These are phyloP conservation scores for Conger conger DNA, from an alignment of 2,113 vertebrate genomes.

Conservation along the genomic window DNA sequence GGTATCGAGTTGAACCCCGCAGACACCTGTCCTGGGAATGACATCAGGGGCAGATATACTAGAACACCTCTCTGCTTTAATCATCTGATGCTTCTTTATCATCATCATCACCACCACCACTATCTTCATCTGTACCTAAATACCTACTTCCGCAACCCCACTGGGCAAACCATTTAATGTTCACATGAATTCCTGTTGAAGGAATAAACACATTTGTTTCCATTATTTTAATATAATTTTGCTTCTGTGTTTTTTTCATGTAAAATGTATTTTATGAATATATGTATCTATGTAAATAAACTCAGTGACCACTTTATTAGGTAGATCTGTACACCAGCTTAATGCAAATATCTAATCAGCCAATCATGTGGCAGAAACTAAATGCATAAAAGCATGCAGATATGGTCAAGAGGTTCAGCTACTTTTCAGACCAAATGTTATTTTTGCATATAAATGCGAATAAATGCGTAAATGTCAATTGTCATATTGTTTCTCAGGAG, in stretches of 20 bases:
- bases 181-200: background rate
- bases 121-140: background rate
- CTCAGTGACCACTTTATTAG: no score
- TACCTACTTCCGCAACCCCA: background rate
- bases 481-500: no score
- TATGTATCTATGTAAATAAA: no score
- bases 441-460: no score
- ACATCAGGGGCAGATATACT: background rate
- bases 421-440: no score
- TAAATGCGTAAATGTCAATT: no score
- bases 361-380: no score
- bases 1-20: slow-evolving; percentile 21
- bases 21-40: slow-evolving; percentile 33
- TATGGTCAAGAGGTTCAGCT: no score
- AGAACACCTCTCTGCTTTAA: slow-evolving; percentile 6
- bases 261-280: no score
- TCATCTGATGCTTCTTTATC: background rate
- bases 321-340: no score
- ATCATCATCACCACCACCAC: background rate
- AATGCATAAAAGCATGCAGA: no score
- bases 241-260: background rate
- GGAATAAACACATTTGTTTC: background rate
- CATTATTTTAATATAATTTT: background rate
- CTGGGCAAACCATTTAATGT: background rate
- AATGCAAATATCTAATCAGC: no score